phyloP scores from a whole-genome alignment of 2,888 invertebrate genomes.

The Eilema sororculum region DNA sequence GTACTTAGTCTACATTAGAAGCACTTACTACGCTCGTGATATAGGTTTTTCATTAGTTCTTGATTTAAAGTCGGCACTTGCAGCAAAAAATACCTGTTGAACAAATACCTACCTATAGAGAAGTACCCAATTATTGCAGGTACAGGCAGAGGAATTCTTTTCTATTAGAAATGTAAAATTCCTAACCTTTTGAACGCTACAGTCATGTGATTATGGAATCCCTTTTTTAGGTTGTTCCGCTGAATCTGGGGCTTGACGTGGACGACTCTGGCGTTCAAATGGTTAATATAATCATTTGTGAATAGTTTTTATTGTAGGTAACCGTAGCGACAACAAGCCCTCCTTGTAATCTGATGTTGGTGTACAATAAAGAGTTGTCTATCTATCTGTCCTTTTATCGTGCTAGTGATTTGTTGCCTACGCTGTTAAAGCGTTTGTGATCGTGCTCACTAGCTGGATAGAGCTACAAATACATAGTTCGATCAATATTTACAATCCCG shows the following conservation, averaged over 20 bases:
- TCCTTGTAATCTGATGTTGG: no score
- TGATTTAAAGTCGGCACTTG: no score
- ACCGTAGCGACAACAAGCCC: background rate
- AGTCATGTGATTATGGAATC: conserved; percentile 1
- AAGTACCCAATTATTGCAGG: background rate
- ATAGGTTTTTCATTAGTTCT: no score
- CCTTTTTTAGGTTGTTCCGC: conserved; percentile 6
- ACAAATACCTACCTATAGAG: background rate
- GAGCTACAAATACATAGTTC: background rate
- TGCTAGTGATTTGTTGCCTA: no score
- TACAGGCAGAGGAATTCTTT: no score
- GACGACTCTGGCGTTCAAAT: conserved; percentile 3
- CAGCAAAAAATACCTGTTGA: no score
- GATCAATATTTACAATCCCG: no score
- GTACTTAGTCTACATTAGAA: no score
- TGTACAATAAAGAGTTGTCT: no score
- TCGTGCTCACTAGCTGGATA: background rate
- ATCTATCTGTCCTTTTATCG: no score
- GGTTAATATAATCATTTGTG: conserved; percentile 8
- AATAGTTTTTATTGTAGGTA: background rate
- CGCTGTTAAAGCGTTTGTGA: no score
- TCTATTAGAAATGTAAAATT: background rate
- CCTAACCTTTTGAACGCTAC: conserved; percentile 8
- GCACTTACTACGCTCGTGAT: no score
- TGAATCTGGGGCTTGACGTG: conserved; percentile 1